These are phyloP conservation scores for Rhadinocentrus ornatus DNA, from an alignment of 2,797 vertebrate genomes.

Conservation along the genomic window DNA sequence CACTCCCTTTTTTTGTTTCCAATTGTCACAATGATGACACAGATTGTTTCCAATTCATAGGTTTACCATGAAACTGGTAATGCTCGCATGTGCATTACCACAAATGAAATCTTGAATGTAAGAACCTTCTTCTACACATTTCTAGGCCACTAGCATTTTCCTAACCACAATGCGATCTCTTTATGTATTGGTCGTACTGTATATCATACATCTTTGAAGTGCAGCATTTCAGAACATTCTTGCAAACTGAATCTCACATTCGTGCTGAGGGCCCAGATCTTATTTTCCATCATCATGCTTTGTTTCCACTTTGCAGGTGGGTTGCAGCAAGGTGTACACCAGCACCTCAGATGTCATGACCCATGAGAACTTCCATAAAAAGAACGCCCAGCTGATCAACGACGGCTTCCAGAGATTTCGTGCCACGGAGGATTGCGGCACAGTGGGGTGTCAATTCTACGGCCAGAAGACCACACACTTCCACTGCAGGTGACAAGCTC, in stretches of 20 bases:
- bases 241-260: slow-evolving; percentile 62
- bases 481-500: slow-evolving; percentile 92
- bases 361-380: slow-evolving; percentile 99
- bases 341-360: slow-evolving; percentile 99
- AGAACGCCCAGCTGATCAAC: slow-evolving; percentile 98
- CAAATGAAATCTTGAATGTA: slow-evolving; percentile 56
- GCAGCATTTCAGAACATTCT: slow-evolving; percentile 41
- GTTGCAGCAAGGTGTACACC: slow-evolving; percentile 99
- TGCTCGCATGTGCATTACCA: slow-evolving; percentile 39
- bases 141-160: slow-evolving; percentile 67
- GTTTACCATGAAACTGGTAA: slow-evolving; percentile 45
- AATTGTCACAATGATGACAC: slow-evolving; percentile 51
- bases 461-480: slow-evolving; percentile 99
- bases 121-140: slow-evolving; percentile 61
- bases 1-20: slow-evolving; percentile 53
- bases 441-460: slow-evolving; percentile 96
- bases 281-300: slow-evolving; percentile 32
- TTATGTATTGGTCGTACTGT: slow-evolving; percentile 32
- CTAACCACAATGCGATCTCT: slow-evolving; percentile 63
- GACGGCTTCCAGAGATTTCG: slow-evolving; percentile 99
- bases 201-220: slow-evolving; percentile 50
- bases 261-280: slow-evolving; percentile 40
- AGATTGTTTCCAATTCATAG: slow-evolving; percentile 51
- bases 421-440: slow-evolving; percentile 97
- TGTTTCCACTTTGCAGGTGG: slow-evolving; percentile 86